A percentile compares a stretch with the other conserved stretches of the same genome.
These are phyloP conservation scores for Globia sparganii DNA, from an alignment of 2,888 invertebrate species.

Conservation along the genomic window DNA sequence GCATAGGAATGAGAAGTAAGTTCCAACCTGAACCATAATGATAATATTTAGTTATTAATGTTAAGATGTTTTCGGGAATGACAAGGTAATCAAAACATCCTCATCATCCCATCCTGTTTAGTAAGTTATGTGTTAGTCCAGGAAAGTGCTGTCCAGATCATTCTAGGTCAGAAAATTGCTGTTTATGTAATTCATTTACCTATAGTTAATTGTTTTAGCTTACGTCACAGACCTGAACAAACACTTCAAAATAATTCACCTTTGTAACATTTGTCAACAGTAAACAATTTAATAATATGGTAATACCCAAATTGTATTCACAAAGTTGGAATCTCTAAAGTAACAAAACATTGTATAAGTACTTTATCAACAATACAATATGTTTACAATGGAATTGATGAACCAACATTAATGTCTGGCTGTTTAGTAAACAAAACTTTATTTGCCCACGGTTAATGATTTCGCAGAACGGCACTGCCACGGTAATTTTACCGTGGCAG, in stretches of 20 bases:
- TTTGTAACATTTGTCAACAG: slow-evolving; percentile 24
- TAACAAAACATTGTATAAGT: slow-evolving; percentile 36
- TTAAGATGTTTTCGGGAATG: not conserved
- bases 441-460: slow-evolving; percentile 48
- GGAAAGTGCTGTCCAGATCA: not conserved
- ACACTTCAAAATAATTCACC: slow-evolving; percentile 17
- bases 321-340: slow-evolving; percentile 10
- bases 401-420: slow-evolving; percentile 44
- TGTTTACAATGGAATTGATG: slow-evolving; percentile 52
- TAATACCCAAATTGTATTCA: slow-evolving; percentile 33
- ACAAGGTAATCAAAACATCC: not conserved
- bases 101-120: not conserved
- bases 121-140: not conserved
- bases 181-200: not conserved
- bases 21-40: slow-evolving; percentile 13
- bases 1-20: slow-evolving; percentile 86
- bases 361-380: slow-evolving; percentile 28
- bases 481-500: too few species aligned
- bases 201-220: not conserved
- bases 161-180: not conserved
- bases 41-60: not conserved
- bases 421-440: slow-evolving; percentile 36
- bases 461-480: slow-evolving; percentile 26
- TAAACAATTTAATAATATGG: slow-evolving; percentile 32
- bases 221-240: slow-evolving; percentile 4